Evolutionary conservation across 2,888 invertebrate species (phyloP).

Genomic region (Microctonus hyperodae): DNA sequence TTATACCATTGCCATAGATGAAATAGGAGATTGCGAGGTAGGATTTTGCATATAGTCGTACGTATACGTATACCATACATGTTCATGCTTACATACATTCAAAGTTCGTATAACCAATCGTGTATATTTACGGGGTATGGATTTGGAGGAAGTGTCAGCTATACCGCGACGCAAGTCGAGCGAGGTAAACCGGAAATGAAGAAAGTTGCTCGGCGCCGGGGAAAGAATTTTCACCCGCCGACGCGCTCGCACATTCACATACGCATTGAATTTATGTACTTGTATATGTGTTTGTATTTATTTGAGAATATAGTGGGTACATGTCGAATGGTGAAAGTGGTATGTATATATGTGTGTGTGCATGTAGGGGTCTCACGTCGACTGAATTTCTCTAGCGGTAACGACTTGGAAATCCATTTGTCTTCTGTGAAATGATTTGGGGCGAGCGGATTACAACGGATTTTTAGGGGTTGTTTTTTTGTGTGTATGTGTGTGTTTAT

Average conservation of each 20-base stretch:
- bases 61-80: background rate
- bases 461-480: conserved; percentile 17
- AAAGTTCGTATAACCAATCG: background rate
- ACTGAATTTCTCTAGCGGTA: conserved; percentile 41
- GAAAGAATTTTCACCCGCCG: conserved; percentile 38
- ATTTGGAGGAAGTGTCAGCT: conserved; percentile 3
- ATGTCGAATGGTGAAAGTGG: background rate
- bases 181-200: conserved; percentile 43
- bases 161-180: conserved; percentile 36
- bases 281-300: background rate
- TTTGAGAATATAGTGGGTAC: background rate
- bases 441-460: conserved; percentile 18
- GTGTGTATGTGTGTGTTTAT: background rate
- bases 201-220: conserved; percentile 43
- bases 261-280: background rate
- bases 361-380: conserved; percentile 20
- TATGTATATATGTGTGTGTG: background rate
- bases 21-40: background rate
- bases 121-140: background rate
- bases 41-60: background rate
- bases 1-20: background rate
- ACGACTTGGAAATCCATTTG: conserved; percentile 41
- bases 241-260: conserved; percentile 7
- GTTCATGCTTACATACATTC: background rate
- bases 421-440: conserved; percentile 30